Evolutionary conservation across 1,140 invertebrate genomes (phyloP), one percentile per base, ranked within the genome.

Genomic region (Ostrea denselamellosa): DNA sequence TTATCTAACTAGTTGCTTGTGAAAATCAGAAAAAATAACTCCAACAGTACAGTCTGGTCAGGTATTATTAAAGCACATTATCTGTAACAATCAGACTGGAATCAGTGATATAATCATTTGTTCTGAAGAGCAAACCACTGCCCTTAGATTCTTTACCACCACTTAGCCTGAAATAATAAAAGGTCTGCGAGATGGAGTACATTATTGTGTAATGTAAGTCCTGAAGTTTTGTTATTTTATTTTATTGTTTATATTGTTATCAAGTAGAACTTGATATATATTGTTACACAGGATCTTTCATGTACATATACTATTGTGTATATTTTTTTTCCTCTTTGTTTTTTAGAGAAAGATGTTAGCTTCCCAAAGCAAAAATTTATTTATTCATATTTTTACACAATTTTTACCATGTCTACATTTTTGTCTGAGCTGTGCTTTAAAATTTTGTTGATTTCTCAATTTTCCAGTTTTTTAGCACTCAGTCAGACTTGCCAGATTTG

Each of bases 261-360:
- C 9, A 12, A 77, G 22, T 77, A 34, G 7, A 77, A 77, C 68
- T 28, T 77, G 22, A 22, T 8, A 22, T 71, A 14, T 77, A n/a
- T 28, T 77, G 22, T 71, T 62, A 62, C 68, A 34, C 68, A 71
- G 28, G 65, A 77, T 77, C 68, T 77, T 77, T 77, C 68, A 77
- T 77, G 68, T 77, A 12, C 68, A 77, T 44, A 17, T 25, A 34
- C 28, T 77, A 12, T 62, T 0, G n/a, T 44, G 34, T 44, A 5
- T 44, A 2, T 44, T 44, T 44, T 44, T 5, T 19, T 12, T 62
- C 14, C 14, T 62, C 9, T n/a, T 62, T 62, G 10, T 62, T 62
- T 62, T 62, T 14, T n/a, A 44, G 34, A 44, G 34, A 44, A 44
- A 8, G 14, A 25, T 77, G 10, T 28, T 77, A 77, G 9, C 28